Evolutionary conservation across 2,797 vertebrate genomes (phyloP), one percentile per base, ranked within the genome.

Genomic region (Stomatorhinus walkeri): DNA sequence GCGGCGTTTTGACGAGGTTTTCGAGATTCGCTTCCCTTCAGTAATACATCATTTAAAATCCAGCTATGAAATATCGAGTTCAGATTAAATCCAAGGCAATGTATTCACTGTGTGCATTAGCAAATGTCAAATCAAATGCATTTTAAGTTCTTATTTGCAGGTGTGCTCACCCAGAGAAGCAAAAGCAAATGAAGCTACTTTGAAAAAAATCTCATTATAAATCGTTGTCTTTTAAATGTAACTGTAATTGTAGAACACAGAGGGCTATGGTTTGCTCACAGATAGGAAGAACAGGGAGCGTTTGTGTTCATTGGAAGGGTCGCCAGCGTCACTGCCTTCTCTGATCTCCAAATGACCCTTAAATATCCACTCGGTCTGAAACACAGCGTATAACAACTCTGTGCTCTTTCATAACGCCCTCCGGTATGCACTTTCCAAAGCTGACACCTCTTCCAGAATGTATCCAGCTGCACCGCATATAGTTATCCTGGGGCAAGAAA

Each of bases 11-110:
- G 64, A 85, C 88, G 91, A 86, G 87, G 90, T 91, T 92, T 89
- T 91, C n/a, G 43, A 28, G 88, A 36, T 85, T 85, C 91, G 59
- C 90, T 43, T 89, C 88, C 83, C 64, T n/a, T 90, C 93, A 92
- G 90, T 91, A 93, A 91, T 93, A 94, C 94, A 94, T 93, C 92
- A 52, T 90, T 76, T 59, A 87, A 19, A 88, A 87, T 54, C 86
- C 90, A 48, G 54, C 32, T 90, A 90, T 88, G 28, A 86, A 85
- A 88, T 88, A 90, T 79, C 54, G 46, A 87, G 90, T 90, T 88
- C 88, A 88, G 54, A 85, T 85, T 81, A 90, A 87, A 90, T 89
- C 88, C 90, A 54, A 72, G 88, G 89, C 46, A 90, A 91, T 91
- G 91, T 93, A 93, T 91, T 76, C 91, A 91, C 93, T 93, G 93